Evolutionary conservation across 2,113 vertebrate species (phyloP), one percentile per base, ranked within the genome.

Genomic region (Gavialis gangeticus): DNA sequence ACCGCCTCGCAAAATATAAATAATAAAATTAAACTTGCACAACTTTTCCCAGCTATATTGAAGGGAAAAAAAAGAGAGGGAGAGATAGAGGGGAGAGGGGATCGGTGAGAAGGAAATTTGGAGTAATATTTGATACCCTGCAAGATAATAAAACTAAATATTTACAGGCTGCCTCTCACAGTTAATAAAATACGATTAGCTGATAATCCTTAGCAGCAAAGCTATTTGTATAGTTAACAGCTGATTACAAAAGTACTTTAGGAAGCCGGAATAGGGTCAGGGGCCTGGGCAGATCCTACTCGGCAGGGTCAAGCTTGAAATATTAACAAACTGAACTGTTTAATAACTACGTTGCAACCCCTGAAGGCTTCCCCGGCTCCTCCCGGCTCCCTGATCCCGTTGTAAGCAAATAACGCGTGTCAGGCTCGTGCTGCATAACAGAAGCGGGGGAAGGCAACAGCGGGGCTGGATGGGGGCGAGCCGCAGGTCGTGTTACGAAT

Each of bases 1-100:
- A 98, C 97, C 94, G 88, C 97, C 91, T 96, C 95, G 94, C 96
- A 96, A 97, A 97, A 97, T 97, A 97, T 97, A 96, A 97, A 97
- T 97, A 96, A 94, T 96, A 94, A 96, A 96, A 96, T 95, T 92
- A 90, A 96, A 97, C 96, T 97, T 92, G 94, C 91, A 58, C 95
- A 96, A 96, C 94, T 97, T 96, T 95, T 90, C 84, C 73, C 27
- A 88, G 88, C 92, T 90, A 6, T 56, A 28, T 17, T 16, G 75
- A 10, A n/a, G n/a, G n/a, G n/a, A 24, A 5, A 24, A 37, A 25
- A 46, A 56, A 27, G 34, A 34, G 34, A 34, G 34, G 7, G 24
- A 18, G 34, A 34, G 91, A 93, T 88, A 83, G 96, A 92, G 92
- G 88, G 92, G 46, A 76, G 63, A 63, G 77, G 85, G 90, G 84